Base-by-base conservation (phyloP, 2,113 vertebrate genomes). In the Xenopus tropicalis region DNA sequence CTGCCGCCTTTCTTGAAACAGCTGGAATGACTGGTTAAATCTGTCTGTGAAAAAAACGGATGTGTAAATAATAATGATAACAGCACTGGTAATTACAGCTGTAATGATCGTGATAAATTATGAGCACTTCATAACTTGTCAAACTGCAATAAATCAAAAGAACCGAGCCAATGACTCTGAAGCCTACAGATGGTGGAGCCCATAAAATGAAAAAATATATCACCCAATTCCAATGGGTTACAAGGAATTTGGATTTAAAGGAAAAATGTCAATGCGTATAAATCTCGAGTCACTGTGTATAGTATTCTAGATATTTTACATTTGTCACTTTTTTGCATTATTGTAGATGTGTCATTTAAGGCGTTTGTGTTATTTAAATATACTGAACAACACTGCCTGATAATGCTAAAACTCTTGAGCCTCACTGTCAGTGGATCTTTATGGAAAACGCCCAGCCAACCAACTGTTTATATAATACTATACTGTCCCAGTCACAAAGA, bases 1-100 rank as follows among this genome's bases (percentile, higher is more conserved):
- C 20, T 59, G 57, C 57, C 23, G 16, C 57, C 57, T 59, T 59
- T 59, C 22, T 59, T 59, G 57, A 24, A 59, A 59, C 57, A 59
- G 20, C 22, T 22, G 57, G 57, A 59, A 59, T 23, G 57, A 23
- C 20, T 59, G 22, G 57, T 59, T 48, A 59, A 59, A 59, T 24
- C 20, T 22, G 21, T 11, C 57, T 23, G 57, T 4, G 10, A 37
- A 59, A 59, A 59, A 22, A 59, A 22, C 4, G 20, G 57, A 59
- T 59, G 57, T 59, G 22, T 22, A 59, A 59, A 59, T 59, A 59
- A 59, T 59, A 22, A 24, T 21, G 20, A 57, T 59, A 59, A 59
- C 57, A 59, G 57, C 57, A 59, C 4, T 59, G 20, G 22, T 59
- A 59, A 59, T 59, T 59, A 59, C 11, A 59, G 12, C 21, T 11